Base-by-base conservation (phyloP, 2,888 invertebrate genomes). In the Harpagoxenus sublaevis region DNA sequence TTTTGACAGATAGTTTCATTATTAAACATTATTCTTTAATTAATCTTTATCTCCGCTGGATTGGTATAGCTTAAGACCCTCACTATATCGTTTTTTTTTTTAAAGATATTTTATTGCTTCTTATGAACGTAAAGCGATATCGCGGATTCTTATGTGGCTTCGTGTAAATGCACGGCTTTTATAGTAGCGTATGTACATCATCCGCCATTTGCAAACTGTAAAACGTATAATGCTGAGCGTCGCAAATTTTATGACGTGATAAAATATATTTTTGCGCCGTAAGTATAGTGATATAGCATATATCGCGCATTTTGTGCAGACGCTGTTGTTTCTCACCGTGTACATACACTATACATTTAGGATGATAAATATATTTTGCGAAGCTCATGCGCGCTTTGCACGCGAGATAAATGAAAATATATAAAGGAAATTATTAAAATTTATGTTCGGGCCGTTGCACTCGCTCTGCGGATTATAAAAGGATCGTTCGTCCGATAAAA, bases 211-310 rank as follows among this genome's bases (percentile, higher is more conserved):
- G 63, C 82, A 31, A 60, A 65, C 8, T 63, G 9, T 63, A 75
- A 82, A 75, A 82, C 63, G 42, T 15, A 18, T 48, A 48, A 66
- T 60, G 78, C 48, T n/a, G 78, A 28, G 28, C 23, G 10, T 60
- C 23, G 55, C 48, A 73, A 60, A 63, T 63, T 85, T 85, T 85
- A 85, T 23, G 71, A 23, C 31, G 63, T 31, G 31, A 63, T 78
- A 78, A 83, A 83, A 62, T 39, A 35, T 28, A 68, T 51, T 60
- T 18, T 28, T 12, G 23, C 55, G 8, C 12, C 0, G 1, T 39
- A 48, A 28, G n/a, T 35, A n/a, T 35, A n/a, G 10, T 31, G 2
- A 75, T 79, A 60, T 31, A 8, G 15, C 53, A 23, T 23, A 23
- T 23, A 0, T 23, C 23, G 23, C 23, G 23, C 23, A 39, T 77